Evolutionary conservation across 2,797 vertebrate species (phyloP), one percentile per base, ranked within the genome.

Genomic region (Apodemus agrarius): DNA sequence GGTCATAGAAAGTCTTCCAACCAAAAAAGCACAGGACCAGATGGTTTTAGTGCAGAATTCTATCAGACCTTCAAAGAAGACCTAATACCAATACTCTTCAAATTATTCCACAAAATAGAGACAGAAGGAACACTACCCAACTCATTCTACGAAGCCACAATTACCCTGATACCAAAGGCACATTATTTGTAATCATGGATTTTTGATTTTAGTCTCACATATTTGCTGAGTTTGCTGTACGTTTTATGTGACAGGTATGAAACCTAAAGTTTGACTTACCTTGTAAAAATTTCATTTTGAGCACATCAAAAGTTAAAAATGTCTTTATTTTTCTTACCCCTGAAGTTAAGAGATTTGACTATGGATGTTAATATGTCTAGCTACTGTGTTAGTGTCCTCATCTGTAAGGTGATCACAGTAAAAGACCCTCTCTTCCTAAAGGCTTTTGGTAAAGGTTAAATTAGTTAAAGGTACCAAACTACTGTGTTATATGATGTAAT

Each of bases 371-470:
- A 46, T 65, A 37, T 80, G 14, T 85, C 57, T 31, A 97, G 43
- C 65, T 89, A 59, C 46, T 94, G 3, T 3, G 9, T 93, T 21
- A 40, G n/a, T 91, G 93, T 97, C 46, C 65, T 90, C 21, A 40
- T 86, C n/a, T 93, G 24, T 96, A 78, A 89, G 83, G 72, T 93
- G 57, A 34, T 61, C n/a, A n/a, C 46, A 92, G 10, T 63, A 82
- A 84, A 29, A 84, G 54, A 43, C 34, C 11, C 21, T 89, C 26
- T 34, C 7, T 84, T 16, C 7, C 84, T 16, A 84, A 3, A 17
- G 12, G 19, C 74, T 91, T 96, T 95, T 61, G 34, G 43, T 94
- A 82, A 96, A 67, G 59, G 90, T 34, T 90, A 43, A 92, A 83
- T 80, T 67, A 83, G 54, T 72, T 90, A 88, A 93, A 96, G 21